phyloP scores from a whole-genome alignment of 2,113 vertebrate species.

The Toxotes chatareus region DNA sequence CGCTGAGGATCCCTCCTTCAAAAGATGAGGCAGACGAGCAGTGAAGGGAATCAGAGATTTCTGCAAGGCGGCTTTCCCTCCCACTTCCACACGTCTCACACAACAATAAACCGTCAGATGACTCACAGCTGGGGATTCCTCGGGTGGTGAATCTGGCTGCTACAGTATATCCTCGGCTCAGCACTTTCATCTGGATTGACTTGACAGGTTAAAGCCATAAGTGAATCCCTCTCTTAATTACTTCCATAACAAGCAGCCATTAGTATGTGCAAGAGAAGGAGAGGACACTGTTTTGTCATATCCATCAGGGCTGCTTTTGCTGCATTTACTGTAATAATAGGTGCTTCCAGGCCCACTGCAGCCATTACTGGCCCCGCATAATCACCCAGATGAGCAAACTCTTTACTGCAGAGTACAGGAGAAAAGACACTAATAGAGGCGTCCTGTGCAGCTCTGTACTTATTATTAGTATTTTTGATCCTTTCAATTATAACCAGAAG shows the following conservation, averaged over 20 bases:
- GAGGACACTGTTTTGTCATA: neutral
- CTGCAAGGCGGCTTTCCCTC: conserved; percentile 37
- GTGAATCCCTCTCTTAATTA: conserved; percentile 26
- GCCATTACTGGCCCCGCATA: conserved; percentile 9
- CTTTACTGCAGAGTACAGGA: neutral
- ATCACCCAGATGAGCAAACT: neutral
- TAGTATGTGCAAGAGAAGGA: neutral
- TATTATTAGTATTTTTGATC: neutral
- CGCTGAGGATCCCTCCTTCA: neutral
- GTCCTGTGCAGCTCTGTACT: neutral
- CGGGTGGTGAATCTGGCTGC: conserved; percentile 11
- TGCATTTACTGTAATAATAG: conserved; percentile 19
- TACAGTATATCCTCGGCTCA: conserved; percentile 30
- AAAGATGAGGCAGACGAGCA: conserved; percentile 8
- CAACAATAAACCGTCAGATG: conserved; percentile 47
- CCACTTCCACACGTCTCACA: conserved; percentile 37
- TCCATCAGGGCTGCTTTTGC: conserved; percentile 30
- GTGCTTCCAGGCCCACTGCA: conserved; percentile 16
- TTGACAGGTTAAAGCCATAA: conserved; percentile 39
- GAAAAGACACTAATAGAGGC: conserved; percentile 3
- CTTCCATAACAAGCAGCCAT: conserved; percentile 27
- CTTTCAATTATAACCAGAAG: neutral
- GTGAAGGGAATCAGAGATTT: conserved; percentile 44
- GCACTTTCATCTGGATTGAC: conserved; percentile 40
- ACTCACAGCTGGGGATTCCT: conserved; percentile 68